Percentiles rank a stretch among this genome's conserved stretches.
Conservation (phyloP, 2,888 invertebrate species). For the Neoascia interrupta region DNA sequence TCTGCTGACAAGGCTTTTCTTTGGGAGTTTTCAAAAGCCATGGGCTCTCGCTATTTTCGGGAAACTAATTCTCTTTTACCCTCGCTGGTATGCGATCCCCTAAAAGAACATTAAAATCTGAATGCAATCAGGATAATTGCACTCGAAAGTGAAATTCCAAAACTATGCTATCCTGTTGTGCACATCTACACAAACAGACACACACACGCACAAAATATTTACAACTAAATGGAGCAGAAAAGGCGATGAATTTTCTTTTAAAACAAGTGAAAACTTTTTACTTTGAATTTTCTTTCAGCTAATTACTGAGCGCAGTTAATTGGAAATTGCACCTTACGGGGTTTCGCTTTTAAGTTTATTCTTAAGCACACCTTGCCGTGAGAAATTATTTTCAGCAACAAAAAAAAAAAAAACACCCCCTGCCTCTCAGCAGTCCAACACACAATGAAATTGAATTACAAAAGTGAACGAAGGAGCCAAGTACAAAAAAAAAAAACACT, state of each 20-base stretch:
- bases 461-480: not conserved
- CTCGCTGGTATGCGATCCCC: not conserved
- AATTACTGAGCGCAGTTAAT: conserved; percentile 41
- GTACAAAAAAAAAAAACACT: conserved; percentile 6
- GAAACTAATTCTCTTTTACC: not conserved
- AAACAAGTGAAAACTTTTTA: not conserved
- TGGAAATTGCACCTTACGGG: conserved; percentile 29
- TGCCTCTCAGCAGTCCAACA: not conserved
- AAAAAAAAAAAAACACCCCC: conserved; percentile 14
- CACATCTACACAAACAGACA: no score
- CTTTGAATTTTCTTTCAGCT: conserved; percentile 1
- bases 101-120: not conserved
- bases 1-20: no score
- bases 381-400: not conserved
- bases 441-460: conserved; percentile 53
- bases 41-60: no score
- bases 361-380: conserved; percentile 14
- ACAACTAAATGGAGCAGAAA: no score
- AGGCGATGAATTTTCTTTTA: no score
- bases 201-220: no score
- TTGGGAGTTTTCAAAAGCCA: conserved; percentile 23
- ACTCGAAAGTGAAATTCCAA: conserved; percentile 28
- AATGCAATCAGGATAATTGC: conserved; percentile 52
- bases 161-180: conserved; percentile 3
- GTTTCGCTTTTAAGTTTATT: conserved; percentile 3